A percentile compares a stretch with the other conserved stretches of the same genome.
These are phyloP conservation scores for Acanthis flammea DNA, from an alignment of 2,797 vertebrate genomes.

Conservation along the genomic window DNA sequence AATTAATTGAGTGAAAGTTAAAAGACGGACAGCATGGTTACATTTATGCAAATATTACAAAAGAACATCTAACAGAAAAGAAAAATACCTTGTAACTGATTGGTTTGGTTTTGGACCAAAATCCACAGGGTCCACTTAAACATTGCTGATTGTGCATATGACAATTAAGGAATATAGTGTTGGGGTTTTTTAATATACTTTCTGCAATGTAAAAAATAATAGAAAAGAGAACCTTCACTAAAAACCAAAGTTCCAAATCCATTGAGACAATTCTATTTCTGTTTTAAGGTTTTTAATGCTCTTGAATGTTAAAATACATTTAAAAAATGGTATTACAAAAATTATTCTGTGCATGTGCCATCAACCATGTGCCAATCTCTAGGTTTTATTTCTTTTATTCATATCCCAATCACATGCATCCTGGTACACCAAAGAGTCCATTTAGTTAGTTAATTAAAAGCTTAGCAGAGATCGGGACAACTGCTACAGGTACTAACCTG, in stretches of 20 bases:
- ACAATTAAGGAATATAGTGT: slow-evolving; percentile 69
- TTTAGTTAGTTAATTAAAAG: slow-evolving; percentile 75
- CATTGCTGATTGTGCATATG: slow-evolving; percentile 64
- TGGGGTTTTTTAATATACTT: not conserved
- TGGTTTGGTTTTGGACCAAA: slow-evolving; percentile 74
- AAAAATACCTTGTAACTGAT: slow-evolving; percentile 74
- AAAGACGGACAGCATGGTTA: slow-evolving; percentile 79
- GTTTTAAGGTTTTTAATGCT: slow-evolving; percentile 53
- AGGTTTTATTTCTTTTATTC: slow-evolving; percentile 72
- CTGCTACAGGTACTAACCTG: slow-evolving; percentile 55
- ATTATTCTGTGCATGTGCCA: slow-evolving; percentile 28
- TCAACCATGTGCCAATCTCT: slow-evolving; percentile 61
- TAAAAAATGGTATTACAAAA: slow-evolving; percentile 39
- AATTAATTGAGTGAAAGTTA: slow-evolving; percentile 85
- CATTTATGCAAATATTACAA: slow-evolving; percentile 80
- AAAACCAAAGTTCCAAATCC: slow-evolving; percentile 57
- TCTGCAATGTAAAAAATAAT: slow-evolving; percentile 28
- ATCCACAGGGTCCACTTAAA: slow-evolving; percentile 78
- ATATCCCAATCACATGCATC: slow-evolving; percentile 60
- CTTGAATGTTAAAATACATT: slow-evolving; percentile 69
- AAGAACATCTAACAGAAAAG: slow-evolving; percentile 71
- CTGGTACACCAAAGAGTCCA: slow-evolving; percentile 64
- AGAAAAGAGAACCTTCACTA: slow-evolving; percentile 24
- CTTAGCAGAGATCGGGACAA: slow-evolving; percentile 71
- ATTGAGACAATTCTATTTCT: slow-evolving; percentile 61